Evolutionary conservation across 1,140 invertebrate species (phyloP).

Genomic region (Gryllus bimaculatus): DNA sequence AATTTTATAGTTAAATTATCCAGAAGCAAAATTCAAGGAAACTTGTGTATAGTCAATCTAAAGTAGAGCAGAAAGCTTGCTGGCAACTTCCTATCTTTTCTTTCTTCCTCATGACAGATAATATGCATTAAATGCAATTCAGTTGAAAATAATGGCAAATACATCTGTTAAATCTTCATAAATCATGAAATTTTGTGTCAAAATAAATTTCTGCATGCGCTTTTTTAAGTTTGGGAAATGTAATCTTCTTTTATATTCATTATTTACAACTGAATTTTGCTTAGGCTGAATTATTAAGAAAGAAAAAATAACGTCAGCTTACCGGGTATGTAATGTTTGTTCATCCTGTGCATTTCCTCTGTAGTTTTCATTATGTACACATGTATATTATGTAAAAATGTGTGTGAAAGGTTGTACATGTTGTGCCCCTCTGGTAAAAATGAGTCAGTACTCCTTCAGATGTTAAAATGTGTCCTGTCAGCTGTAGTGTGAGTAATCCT

Average conservation of each 20-base stretch:
- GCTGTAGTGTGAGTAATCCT: too few relatives aligned
- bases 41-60: neutral
- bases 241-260: neutral
- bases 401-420: too few relatives aligned
- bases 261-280: neutral
- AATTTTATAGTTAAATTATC: too few relatives aligned
- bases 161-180: neutral
- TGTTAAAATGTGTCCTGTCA: too few relatives aligned
- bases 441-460: too few relatives aligned
- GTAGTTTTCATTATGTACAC: too few relatives aligned
- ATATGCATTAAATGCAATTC: neutral
- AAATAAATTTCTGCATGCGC: neutral
- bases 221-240: neutral
- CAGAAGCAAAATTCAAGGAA: neutral
- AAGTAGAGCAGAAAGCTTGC: neutral
- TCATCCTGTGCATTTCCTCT: conserved; percentile 9
- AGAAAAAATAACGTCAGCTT: conserved; percentile 15
- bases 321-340: conserved; percentile 21
- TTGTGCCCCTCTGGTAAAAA: too few relatives aligned
- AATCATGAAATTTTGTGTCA: neutral
- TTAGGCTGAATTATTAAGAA: neutral
- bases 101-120: neutral
- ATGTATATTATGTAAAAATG: too few relatives aligned
- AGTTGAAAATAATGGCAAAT: neutral
- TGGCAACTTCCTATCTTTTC: neutral